Evolutionary conservation across 2,888 invertebrate genomes (phyloP).

Genomic region (Drosophila longiperda): DNA sequence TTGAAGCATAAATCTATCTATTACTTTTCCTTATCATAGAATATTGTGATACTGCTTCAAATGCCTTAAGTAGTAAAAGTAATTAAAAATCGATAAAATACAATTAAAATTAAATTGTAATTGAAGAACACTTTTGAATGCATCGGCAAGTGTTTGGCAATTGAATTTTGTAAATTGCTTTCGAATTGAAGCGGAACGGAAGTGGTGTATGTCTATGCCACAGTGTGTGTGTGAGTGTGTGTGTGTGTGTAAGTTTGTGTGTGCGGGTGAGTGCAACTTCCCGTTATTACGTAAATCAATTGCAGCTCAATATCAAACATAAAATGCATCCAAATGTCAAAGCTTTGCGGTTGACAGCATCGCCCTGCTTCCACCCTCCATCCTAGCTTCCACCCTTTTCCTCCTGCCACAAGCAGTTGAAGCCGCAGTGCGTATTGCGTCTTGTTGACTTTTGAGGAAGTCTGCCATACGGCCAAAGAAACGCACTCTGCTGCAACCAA

Average conservation of each 20-base stretch:
- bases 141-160: slow-evolving; percentile 16
- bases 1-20: neutral
- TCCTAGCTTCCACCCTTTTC: neutral
- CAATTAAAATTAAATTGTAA: slow-evolving; percentile 3
- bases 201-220: slow-evolving; percentile 8
- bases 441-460: slow-evolving; percentile 51
- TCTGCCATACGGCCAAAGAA: slow-evolving; percentile 40
- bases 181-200: slow-evolving; percentile 29
- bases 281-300: slow-evolving; percentile 54
- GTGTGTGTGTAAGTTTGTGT: slow-evolving; percentile 14
- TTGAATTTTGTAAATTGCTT: slow-evolving; percentile 15
- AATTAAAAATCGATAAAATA: neutral
- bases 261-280: slow-evolving; percentile 41
- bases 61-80: neutral
- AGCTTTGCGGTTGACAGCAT: slow-evolving; percentile 54
- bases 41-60: neutral
- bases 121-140: neutral
- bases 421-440: slow-evolving; percentile 36
- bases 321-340: slow-evolving; percentile 56
- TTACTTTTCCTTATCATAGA: neutral
- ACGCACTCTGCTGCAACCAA: slow-evolving; percentile 31
- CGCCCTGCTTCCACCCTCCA: neutral
- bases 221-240: slow-evolving; percentile 10
- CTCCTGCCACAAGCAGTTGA: neutral
- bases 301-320: slow-evolving; percentile 55